Evolutionary conservation across 1,140 invertebrate genomes (phyloP), one percentile per base, ranked within the genome.

Genomic region (Maniola jurtina): DNA sequence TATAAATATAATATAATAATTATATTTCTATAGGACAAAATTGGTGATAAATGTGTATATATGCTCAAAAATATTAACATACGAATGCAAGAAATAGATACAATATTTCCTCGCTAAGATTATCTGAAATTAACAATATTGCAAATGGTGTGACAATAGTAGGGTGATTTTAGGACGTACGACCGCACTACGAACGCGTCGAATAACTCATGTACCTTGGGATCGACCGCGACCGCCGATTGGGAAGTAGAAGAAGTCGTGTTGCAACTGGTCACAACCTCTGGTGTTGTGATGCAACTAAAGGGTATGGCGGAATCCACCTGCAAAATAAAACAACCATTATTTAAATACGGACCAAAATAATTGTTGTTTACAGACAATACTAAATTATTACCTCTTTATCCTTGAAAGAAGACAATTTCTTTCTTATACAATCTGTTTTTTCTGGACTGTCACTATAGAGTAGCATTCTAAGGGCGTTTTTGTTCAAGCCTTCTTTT

Each of bases 221-320:
- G 74, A 61, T 90, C 88, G 58, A 84, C 69, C 42, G 79, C 81
- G 70, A 81, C 75, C 14, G 81, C 68, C 5, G 84, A 62, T 68
- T 80, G 82, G 14, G 79, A 59, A 5, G 82, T 68, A n/a, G 87
- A 81, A 9, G 82, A 74, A 10, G 84, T 86, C 52, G 86, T 87
- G 78, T 80, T 86, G 79, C 88, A 88, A 64, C 86, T 83, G 35
- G 80, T 66, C 72, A 89, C 85, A 63, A 90, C 86, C 80, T 88
- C 88, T 34, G 88, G 88, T 34, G 83, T 89, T 73, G 88, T 89
- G 81, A 90, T 89, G 84, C 88, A 90, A 78, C 82, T 88, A 74
- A 90, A 90, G 69, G 88, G 83, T 75, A 90, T 88, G 59, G 86
- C 83, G 38, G 88, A 84, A 76, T 90, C 88, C 67, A 87, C 82